Percentiles rank a stretch among this genome's conserved stretches.
phyloP scores from a whole-genome alignment of 2,113 vertebrate species.

The Sialia sialis region DNA sequence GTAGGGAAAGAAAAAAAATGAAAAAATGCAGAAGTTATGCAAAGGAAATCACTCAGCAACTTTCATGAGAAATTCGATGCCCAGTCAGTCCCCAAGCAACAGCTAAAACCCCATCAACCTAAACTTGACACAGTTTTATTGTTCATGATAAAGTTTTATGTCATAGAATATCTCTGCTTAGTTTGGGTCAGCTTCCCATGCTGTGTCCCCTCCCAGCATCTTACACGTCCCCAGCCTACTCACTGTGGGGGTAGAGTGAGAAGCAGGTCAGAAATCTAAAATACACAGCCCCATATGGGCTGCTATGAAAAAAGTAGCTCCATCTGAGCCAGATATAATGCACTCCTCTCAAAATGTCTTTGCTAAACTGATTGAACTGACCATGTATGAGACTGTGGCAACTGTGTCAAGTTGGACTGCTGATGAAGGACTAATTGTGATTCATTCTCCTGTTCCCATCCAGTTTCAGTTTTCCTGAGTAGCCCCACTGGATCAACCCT shows the following conservation, averaged over 20 bases:
- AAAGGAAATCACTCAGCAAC: neutral
- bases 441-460: neutral
- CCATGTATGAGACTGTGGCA: neutral
- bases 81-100: neutral
- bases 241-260: neutral
- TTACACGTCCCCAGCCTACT: neutral
- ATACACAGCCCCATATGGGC: neutral
- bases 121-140: neutral
- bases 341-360: neutral
- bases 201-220: neutral
- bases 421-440: neutral
- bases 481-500: neutral
- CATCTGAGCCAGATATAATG: neutral
- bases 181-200: neutral
- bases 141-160: neutral
- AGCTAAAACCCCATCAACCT: neutral
- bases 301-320: neutral
- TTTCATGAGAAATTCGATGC: neutral
- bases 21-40: fast-evolving
- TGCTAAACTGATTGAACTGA: neutral
- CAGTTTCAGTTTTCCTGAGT: neutral
- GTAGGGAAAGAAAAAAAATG: neutral
- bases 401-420: neutral
- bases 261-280: neutral
- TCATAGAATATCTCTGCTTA: neutral